Percentiles rank a stretch among this genome's conserved stretches.
These are phyloP conservation scores for Leontocebus nigricollis DNA, from an alignment of 2,797 vertebrate genomes.

Conservation along the genomic window DNA sequence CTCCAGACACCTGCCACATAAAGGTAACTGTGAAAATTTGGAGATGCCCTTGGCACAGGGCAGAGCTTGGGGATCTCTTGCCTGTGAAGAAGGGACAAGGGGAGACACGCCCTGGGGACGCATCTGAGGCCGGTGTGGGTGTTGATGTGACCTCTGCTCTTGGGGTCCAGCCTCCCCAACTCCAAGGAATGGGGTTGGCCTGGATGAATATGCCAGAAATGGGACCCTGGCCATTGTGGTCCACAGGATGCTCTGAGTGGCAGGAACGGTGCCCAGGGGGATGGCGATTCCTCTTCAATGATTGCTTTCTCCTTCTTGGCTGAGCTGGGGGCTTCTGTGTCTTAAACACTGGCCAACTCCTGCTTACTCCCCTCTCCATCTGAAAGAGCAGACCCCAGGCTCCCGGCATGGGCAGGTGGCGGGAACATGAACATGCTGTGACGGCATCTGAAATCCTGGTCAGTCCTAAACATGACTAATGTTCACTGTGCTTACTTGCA, in stretches of 20 bases:
- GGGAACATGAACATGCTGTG: not conserved
- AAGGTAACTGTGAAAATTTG: not conserved
- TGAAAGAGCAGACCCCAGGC: not conserved
- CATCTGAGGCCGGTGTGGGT: not conserved
- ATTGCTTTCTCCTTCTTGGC: not conserved
- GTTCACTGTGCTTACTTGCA: too few relatives aligned
- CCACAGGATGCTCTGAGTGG: accelerated
- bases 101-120: not conserved
- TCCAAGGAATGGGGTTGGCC: not conserved
- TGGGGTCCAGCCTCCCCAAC: not conserved
- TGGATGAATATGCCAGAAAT: accelerated
- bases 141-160: not conserved
- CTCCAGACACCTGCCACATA: too few relatives aligned
- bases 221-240: accelerated
- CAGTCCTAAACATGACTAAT: not conserved
- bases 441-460: not conserved
- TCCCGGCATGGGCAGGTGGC: not conserved
- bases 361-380: accelerated
- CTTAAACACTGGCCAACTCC: not conserved
- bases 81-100: not conserved
- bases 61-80: not conserved
- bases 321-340: not conserved
- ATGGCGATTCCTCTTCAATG: not conserved
- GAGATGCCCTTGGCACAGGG: not conserved
- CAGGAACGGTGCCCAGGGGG: not conserved